A percentile compares a stretch with the other conserved stretches of the same genome.
These are phyloP conservation scores for Ailuropoda melanoleuca DNA, from an alignment of 2,113 vertebrate species.

Conservation along the genomic window DNA sequence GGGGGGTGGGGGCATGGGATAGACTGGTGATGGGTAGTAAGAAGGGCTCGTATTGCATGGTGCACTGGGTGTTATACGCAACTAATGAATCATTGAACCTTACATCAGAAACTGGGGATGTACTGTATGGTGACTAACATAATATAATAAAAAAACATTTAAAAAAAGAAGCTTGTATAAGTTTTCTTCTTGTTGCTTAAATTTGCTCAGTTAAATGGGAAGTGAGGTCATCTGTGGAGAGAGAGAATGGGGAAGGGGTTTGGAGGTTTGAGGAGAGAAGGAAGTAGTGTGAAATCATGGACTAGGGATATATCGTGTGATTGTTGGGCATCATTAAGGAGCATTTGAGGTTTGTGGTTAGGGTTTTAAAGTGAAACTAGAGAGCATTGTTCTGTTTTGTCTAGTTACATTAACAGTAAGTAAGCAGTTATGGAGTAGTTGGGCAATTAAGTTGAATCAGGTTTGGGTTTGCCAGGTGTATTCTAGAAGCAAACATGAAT, in stretches of 20 bases:
- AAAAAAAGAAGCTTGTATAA: not conserved
- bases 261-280: not conserved
- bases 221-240: not conserved
- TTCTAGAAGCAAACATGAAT: not conserved
- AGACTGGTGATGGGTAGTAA: too few relatives aligned
- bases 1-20: too few relatives aligned
- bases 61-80: too few relatives aligned
- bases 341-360: not conserved
- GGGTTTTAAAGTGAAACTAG: constrained; percentile 29
- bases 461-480: not conserved
- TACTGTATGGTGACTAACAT: too few relatives aligned
- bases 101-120: too few relatives aligned
- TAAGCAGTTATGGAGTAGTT: not conserved
- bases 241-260: not conserved
- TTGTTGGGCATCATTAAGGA: not conserved
- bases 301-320: not conserved
- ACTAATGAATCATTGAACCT: too few relatives aligned
- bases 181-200: not conserved
- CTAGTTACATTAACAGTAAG: not conserved
- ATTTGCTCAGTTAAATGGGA: not conserved
- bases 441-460: not conserved
- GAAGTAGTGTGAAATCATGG: not conserved
- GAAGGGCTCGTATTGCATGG: too few relatives aligned
- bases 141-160: too few relatives aligned
- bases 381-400: not conserved